phyloP scores from a whole-genome alignment of 2,797 vertebrate genomes.

The Hippoglossus hippoglossus region DNA sequence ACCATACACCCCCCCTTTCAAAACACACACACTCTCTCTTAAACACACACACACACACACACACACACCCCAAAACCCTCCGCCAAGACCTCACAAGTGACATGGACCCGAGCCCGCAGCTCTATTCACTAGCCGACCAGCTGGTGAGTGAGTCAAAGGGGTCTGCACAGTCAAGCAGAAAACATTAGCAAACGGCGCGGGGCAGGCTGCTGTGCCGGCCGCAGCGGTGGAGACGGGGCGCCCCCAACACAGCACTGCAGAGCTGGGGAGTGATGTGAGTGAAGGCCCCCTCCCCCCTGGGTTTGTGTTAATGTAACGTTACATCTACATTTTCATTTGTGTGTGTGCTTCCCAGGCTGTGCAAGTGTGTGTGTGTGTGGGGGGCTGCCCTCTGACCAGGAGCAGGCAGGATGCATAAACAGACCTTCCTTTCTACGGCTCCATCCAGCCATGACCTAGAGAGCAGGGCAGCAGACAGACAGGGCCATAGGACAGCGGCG shows the following conservation, averaged over 20 bases:
- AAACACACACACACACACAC: conserved; percentile 48
- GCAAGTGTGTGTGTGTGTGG: conserved; percentile 13
- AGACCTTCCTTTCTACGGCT: conserved; percentile 82
- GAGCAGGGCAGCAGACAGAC: conserved; percentile 75
- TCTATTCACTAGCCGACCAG: conserved; percentile 95
- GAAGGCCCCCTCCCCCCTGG: conserved; percentile 20
- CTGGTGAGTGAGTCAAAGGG: conserved; percentile 97
- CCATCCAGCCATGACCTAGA: conserved; percentile 82
- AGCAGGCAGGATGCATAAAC: conserved; percentile 80
- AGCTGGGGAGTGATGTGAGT: conserved; percentile 57
- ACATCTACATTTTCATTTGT: conserved; percentile 22
- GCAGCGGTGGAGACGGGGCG: conserved; percentile 54
- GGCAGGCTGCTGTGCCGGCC: conserved; percentile 71
- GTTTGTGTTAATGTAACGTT: conserved; percentile 16
- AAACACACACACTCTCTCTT: not conserved
- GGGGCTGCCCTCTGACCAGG: conserved; percentile 67
- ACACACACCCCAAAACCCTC: conserved; percentile 76
- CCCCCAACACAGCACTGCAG: conserved; percentile 56
- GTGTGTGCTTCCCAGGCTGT: not conserved
- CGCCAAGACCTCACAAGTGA: conserved; percentile 99
- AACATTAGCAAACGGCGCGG: conserved; percentile 81
- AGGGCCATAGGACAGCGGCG: conserved; percentile 66
- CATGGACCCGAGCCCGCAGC: conserved; percentile 91
- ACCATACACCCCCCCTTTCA: conserved; percentile 1
- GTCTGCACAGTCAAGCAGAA: conserved; percentile 88